phyloP scores from a whole-genome alignment of 2,888 invertebrate genomes.

The Drosophila ustulata region DNA sequence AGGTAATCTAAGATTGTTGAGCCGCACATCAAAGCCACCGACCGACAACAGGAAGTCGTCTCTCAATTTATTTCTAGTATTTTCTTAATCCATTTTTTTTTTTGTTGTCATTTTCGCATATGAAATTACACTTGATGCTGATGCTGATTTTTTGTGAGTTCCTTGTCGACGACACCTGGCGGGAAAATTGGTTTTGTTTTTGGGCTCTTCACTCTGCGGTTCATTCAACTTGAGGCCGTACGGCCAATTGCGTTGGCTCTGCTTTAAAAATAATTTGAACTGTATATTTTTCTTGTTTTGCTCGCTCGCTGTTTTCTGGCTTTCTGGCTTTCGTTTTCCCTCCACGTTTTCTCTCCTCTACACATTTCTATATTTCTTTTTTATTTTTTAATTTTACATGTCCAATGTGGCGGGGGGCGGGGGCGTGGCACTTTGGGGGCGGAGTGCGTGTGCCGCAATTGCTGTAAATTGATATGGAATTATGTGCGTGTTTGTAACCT shows the following conservation, averaged over 20 bases:
- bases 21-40: neutral
- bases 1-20: neutral
- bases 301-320: neutral
- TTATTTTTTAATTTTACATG: slow-evolving; percentile 28
- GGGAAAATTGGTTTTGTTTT: slow-evolving; percentile 14
- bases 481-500: slow-evolving; percentile 47
- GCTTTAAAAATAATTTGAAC: slow-evolving; percentile 59
- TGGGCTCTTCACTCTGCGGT: slow-evolving; percentile 30
- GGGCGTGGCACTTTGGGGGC: neutral
- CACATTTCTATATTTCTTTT: neutral
- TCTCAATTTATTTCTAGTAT: slow-evolving; percentile 3
- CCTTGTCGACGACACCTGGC: slow-evolving; percentile 34
- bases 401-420: slow-evolving; percentile 21
- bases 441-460: slow-evolving; percentile 51
- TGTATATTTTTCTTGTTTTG: slow-evolving; percentile 18
- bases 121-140: slow-evolving; percentile 13
- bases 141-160: neutral
- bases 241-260: slow-evolving; percentile 30
- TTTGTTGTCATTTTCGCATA: slow-evolving; percentile 1
- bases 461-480: slow-evolving; percentile 66
- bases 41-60: neutral
- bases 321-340: slow-evolving; percentile 14
- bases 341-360: neutral
- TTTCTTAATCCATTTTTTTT: neutral
- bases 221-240: slow-evolving; percentile 49